Evolutionary conservation across 1,140 invertebrate genomes (phyloP).

Genomic region (Ips nitidus): DNA sequence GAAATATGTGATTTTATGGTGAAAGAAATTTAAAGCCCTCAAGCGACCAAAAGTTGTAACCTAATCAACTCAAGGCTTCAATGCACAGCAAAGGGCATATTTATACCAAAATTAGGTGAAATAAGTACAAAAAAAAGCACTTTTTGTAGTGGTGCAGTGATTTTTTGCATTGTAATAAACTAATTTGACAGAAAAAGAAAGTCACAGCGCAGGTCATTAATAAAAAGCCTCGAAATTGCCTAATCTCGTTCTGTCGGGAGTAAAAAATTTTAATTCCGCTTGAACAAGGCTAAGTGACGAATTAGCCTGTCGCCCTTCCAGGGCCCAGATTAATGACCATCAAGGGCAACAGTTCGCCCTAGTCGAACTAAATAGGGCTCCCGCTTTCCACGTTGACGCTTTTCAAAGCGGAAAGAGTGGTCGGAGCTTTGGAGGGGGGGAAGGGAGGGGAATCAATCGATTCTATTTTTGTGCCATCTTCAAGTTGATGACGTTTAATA

Average conservation of each 20-base stretch:
- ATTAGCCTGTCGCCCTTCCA: conserved; percentile 31
- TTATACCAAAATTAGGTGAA: no score
- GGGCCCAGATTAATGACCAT: conserved; percentile 31
- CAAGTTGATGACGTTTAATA: no score
- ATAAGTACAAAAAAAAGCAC: no score
- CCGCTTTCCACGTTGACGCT: background rate
- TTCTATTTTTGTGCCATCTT: background rate
- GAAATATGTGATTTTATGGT: no score
- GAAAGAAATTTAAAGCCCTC: no score
- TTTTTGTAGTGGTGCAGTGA: no score
- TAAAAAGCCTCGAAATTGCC: conserved; percentile 27
- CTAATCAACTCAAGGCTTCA: no score
- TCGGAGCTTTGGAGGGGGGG: background rate
- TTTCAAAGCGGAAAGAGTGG: no score
- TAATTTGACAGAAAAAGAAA: no score
- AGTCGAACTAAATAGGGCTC: conserved; percentile 25
- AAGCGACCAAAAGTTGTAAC: no score
- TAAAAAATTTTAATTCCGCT: conserved; percentile 34
- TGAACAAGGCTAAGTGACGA: conserved; percentile 33
- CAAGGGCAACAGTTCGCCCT: conserved; percentile 33
- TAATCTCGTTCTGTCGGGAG: conserved; percentile 33
- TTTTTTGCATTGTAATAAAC: no score
- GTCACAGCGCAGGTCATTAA: background rate
- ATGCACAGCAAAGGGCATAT: no score
- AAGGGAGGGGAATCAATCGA: background rate